phyloP scores from a whole-genome alignment of 2,113 vertebrate genomes.

The Drymodes brunneopygia region DNA sequence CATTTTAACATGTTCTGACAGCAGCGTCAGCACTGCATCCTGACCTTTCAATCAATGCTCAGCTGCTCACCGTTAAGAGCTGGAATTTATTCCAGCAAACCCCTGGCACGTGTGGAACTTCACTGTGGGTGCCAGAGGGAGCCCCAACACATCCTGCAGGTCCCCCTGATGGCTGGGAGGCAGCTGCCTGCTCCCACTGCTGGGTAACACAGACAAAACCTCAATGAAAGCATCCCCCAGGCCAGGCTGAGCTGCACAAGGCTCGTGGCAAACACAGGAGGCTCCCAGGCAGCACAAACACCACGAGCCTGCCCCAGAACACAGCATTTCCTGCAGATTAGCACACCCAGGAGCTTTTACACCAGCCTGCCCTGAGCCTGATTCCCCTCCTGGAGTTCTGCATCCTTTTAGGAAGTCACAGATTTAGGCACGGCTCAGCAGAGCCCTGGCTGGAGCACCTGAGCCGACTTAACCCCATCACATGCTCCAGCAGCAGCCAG shows the following conservation, averaged over 20 bases:
- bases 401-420: conserved; percentile 41
- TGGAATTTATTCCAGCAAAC: neutral
- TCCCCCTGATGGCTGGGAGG: neutral
- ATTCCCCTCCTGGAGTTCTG: conserved; percentile 41
- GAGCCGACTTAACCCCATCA: conserved; percentile 48
- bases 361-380: neutral
- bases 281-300: neutral
- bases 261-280: neutral
- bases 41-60: neutral
- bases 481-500: neutral
- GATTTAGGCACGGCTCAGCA: conserved; percentile 44
- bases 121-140: neutral
- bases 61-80: neutral
- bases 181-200: neutral
- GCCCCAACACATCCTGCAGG: neutral
- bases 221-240: neutral
- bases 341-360: neutral
- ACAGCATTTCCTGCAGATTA: conserved; percentile 10
- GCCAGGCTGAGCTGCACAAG: neutral
- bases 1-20: neutral
- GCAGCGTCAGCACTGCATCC: neutral
- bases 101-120: neutral
- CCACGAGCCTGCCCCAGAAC: neutral
- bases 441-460: conserved; percentile 38
- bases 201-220: neutral